A percentile compares a stretch with the other conserved stretches of the same genome.
These are phyloP conservation scores for Sycophaga agraensis DNA, from an alignment of 1,140 invertebrate genomes.

Conservation along the genomic window DNA sequence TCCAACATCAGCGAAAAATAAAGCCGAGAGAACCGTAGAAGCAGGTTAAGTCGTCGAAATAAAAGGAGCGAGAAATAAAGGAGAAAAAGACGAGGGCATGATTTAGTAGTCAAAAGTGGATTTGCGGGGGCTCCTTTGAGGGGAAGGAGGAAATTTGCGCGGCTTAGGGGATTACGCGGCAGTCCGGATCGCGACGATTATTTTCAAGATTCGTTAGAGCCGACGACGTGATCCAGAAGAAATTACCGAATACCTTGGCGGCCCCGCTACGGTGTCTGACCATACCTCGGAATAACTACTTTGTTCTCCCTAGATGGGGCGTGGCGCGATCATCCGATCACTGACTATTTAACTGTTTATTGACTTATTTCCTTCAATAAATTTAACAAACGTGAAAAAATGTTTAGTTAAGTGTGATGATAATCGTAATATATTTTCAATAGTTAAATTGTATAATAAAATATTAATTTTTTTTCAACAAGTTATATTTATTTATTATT, in stretches of 20 bases:
- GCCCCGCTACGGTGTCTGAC: background rate
- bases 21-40: background rate
- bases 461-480: no score
- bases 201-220: slow-evolving; percentile 13
- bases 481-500: no score
- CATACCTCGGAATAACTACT: slow-evolving; percentile 6
- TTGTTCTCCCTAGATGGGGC: no score
- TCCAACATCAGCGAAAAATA: background rate
- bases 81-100: background rate
- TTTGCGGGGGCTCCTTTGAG: slow-evolving; percentile 9
- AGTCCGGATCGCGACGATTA: background rate
- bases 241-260: no score
- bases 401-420: no score
- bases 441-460: no score
- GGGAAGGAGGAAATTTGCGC: background rate
- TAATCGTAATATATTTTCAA: no score
- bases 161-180: background rate
- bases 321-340: no score
- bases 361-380: no score
- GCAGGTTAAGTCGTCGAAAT: background rate
- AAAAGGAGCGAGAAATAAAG: background rate
- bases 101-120: slow-evolving; percentile 25
- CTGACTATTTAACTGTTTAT: no score
- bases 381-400: no score
- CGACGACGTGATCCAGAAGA: background rate